A percentile compares a stretch with the other conserved stretches of the same genome.
Evolutionary conservation across 2,797 vertebrate species (phyloP).

Genomic region (Adelosebastes latens): DNA sequence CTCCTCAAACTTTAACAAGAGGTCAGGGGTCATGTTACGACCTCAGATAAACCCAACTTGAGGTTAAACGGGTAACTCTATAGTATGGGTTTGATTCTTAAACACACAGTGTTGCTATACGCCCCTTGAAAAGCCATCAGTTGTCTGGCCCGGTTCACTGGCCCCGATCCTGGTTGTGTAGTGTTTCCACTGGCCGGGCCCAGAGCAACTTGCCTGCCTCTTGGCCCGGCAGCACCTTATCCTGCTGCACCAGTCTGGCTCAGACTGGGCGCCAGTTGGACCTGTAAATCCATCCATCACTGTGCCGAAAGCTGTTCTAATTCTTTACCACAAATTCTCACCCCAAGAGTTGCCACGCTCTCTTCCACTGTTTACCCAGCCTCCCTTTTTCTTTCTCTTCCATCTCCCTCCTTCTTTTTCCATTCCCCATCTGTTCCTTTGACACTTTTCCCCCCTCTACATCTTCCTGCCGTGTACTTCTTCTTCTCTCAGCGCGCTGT

Average conservation of each 20-base stretch:
- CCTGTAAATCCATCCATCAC: constrained; percentile 50
- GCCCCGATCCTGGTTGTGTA: constrained; percentile 58
- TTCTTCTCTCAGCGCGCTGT: not conserved
- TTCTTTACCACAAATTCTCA: constrained; percentile 38
- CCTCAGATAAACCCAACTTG: constrained; percentile 26
- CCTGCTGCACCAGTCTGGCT: constrained; percentile 47
- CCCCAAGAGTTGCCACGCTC: constrained; percentile 8
- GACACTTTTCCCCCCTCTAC: not conserved
- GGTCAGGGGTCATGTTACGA: constrained; percentile 50
- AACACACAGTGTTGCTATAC: constrained; percentile 16
- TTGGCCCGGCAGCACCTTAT: constrained; percentile 35
- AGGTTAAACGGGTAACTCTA: constrained; percentile 32
- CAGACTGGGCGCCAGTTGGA: constrained; percentile 50
- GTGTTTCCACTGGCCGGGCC: constrained; percentile 59
- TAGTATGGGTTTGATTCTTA: constrained; percentile 24
- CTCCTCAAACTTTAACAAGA: constrained; percentile 28
- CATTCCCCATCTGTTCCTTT: constrained; percentile 19
- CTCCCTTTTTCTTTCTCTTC: not conserved
- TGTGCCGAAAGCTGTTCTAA: constrained; percentile 18
- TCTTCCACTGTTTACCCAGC: constrained; percentile 12
- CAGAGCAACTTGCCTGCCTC: constrained; percentile 46
- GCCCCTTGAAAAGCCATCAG: constrained; percentile 62
- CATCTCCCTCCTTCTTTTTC: constrained; percentile 1
- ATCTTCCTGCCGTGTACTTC: constrained; percentile 1
- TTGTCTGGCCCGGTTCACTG: constrained; percentile 49